Base-by-base conservation (phyloP, 1,140 invertebrate species). In the Oscheius sp. region DNA sequence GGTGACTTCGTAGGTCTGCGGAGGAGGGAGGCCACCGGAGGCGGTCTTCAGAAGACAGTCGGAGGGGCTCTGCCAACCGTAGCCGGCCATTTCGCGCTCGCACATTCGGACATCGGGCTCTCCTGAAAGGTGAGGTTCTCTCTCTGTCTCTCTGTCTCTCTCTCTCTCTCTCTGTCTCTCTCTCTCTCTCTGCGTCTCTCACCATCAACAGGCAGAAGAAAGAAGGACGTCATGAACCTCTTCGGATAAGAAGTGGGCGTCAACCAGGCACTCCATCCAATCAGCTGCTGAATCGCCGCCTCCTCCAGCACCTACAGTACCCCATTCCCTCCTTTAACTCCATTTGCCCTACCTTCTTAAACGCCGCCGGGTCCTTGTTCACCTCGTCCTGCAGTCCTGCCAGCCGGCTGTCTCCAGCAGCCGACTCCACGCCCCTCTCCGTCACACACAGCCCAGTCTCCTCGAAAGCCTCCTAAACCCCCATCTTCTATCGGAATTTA, bases 361-460 rank as follows among this genome's bases (percentile, higher is more conserved):
- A 73, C 20, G 59, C 15, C 13, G 73, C 20, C 18, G 68, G 58
- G 32, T 71, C 55, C 7, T 10, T 66, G 18, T 55, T 58, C 15
- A 55, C 28, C 3, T 65, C 45, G 4, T 59, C 36, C 29, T 71
- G 58, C 31, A 62, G 23, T 7, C 32, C 38, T 2, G 59, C 59
- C 59, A 71, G 58, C 29, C 64, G 36, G 1, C n/a, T 4, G 34
- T 62, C 38, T 20, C 46, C 38, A 0, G 59, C 62, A 26, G 69
- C 58, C 3, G 59, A 61, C 23, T 63, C 32, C 59, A 59, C 45
- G 36, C 73, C 61, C 36, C 52, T 35, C 31, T 49, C 38, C 23
- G 63, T 75, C 46, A 74, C 38, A 18, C 64, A 38, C 7, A 75
- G 38, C 28, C 73, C 73, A n/a, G 73, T 64, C 59, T 75, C 73